A percentile compares a stretch with the other conserved stretches of the same genome.
Conservation (phyloP, 2,113 vertebrate genomes). For the Syrrhaptes paradoxus region DNA sequence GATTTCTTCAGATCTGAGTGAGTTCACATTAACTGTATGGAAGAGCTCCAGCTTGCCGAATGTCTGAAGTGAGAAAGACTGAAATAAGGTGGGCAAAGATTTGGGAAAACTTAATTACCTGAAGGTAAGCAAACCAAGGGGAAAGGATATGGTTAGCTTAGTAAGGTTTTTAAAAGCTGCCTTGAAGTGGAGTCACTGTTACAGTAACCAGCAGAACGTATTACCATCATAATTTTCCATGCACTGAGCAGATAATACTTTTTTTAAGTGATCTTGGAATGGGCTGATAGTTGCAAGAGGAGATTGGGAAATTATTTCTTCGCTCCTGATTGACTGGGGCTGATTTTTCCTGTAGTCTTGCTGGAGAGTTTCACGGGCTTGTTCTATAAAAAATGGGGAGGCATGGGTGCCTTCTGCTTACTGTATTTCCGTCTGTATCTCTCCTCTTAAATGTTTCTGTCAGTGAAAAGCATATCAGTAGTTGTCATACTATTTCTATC, state of each 20-base stretch:
- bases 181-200: background rate
- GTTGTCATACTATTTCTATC: background rate
- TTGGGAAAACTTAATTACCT: background rate
- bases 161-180: background rate
- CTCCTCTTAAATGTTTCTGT: background rate
- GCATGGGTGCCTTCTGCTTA: background rate
- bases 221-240: background rate
- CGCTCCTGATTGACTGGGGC: background rate
- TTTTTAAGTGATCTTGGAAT: background rate
- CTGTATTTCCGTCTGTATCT: background rate
- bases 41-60: background rate
- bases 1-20: background rate
- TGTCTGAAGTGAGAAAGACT: background rate
- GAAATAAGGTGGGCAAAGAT: background rate
- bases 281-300: background rate
- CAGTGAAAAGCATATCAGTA: background rate
- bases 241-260: background rate
- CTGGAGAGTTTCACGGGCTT: background rate
- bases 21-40: background rate
- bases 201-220: background rate
- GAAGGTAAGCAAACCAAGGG: background rate
- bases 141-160: background rate
- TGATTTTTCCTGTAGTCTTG: background rate
- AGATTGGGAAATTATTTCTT: conserved; percentile 16
- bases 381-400: background rate